Evolutionary conservation across 1,140 invertebrate genomes (phyloP), one percentile per base, ranked within the genome.

Genomic region (Aphelenchoides avenae): DNA sequence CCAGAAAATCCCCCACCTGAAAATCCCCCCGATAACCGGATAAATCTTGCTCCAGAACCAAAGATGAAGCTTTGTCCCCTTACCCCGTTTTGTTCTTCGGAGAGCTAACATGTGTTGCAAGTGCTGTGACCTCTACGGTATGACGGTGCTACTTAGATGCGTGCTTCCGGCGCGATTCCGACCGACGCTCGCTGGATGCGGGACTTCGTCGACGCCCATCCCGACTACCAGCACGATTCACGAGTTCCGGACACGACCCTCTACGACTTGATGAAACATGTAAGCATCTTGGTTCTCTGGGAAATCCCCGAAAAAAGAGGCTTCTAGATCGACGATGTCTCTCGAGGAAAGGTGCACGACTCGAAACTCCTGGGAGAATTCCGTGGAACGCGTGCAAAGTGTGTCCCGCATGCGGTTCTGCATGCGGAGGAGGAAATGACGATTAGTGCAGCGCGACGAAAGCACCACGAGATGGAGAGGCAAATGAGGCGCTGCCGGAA

Each of bases 121-220:
- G n/a, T n/a, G n/a, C n/a, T n/a, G n/a, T n/a, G n/a, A n/a, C n/a
- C n/a, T n/a, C n/a, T n/a, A n/a, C n/a, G n/a, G n/a, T n/a, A n/a
- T n/a, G n/a, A n/a, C n/a, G n/a, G n/a, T 26, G 24, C 37, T 22
- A 46, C 71, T 52, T 37, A 72, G 58, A 75, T 72, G 52, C 49
- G 71, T 15, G 71, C 71, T 13, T 67, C 69, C 29, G 79, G 79
- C 48, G 70, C 79, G 53, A 70, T 81, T 13, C 80, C 84, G 64
- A 95, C 91, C 36, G 89, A 89, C 61, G 90, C 90, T 34, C 81
- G 85, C 26, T 98, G 91, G 89, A 87, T 97, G 62, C 82, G 95
- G 22, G 83, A 89, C 54, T 93, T 94, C 82, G 87, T 98, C 48
- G 82, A 83, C 26, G 82, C 81, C 2, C 95, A 99, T 82, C 85